Evolutionary conservation across 2,888 invertebrate genomes (phyloP), one percentile per base, ranked within the genome.

Genomic region (Chaetoderma sp.): DNA sequence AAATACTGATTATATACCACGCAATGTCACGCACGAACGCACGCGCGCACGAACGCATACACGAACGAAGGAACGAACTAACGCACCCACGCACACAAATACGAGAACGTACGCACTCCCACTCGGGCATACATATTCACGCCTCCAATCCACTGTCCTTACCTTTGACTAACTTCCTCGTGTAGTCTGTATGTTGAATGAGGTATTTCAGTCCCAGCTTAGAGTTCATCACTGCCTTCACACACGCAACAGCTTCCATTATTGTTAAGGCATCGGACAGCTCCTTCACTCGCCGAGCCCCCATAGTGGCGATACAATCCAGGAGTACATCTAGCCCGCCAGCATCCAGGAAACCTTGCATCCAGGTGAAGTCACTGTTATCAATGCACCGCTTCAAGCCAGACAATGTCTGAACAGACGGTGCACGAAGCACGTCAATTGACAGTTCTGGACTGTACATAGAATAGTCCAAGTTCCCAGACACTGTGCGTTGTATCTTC

Each of bases 181-280:
- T 93, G 88, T 95, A 95, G 87, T 95, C 95, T 74, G 93, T 93
- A 88, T 95, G 94, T 88, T 95, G 94, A 77, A 96, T 94, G 86
- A 96, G 94, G 88, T 94, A 95, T 89, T 95, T 95, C 88, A 96
- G 90, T 79, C 96, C 96, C 87, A 95, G 93, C 83, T 94, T 92
- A 85, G 95, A 93, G 90, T 96, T 96, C 94, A 96, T 93, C 23
- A 84, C 74, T 4, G 75, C 73, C 63, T 79, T 79, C 57, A 86
- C 74, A 61, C 86, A 85, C 3, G 78, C 74, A 21, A 85, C 82
- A 61, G 83, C 82, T 70, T 85, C 85, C 49, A 83, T 66, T 21
- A 85, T 72, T 33, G 82, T 44, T 64, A 85, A 59, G 16, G 84
- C 85, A 45, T 85, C 85, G 0, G 82, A 66, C 33, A 85, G 73